Evolutionary conservation across 2,888 invertebrate genomes (phyloP).

Genomic region (Drosophila fulvimacula): DNA sequence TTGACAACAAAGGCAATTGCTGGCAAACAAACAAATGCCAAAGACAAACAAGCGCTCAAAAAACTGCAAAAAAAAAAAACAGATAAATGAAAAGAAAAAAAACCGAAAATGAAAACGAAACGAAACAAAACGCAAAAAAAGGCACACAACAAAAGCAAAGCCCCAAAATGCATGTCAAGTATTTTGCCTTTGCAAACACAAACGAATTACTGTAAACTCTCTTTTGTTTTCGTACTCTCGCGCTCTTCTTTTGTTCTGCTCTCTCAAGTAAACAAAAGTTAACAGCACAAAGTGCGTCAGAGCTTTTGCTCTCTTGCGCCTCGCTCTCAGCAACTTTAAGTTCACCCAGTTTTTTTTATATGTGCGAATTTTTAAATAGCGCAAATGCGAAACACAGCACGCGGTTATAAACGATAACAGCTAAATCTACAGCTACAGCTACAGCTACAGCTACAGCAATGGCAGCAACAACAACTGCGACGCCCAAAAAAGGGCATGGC

Average conservation of each 20-base stretch:
- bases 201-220: slow-evolving; percentile 27
- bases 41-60: slow-evolving; percentile 58
- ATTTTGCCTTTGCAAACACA: slow-evolving; percentile 53
- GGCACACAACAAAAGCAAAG: slow-evolving; percentile 16
- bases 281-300: slow-evolving; percentile 32
- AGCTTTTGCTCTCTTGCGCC: slow-evolving; percentile 45
- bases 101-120: background rate
- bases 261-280: slow-evolving; percentile 50
- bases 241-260: slow-evolving; percentile 5
- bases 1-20: slow-evolving; percentile 61
- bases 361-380: slow-evolving; percentile 49
- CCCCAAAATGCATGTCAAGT: slow-evolving; percentile 46
- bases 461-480: slow-evolving; percentile 27
- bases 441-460: slow-evolving; percentile 40
- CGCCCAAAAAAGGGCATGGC: slow-evolving; percentile 73
- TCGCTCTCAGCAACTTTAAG: slow-evolving; percentile 43
- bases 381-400: slow-evolving; percentile 61
- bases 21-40: slow-evolving; percentile 61
- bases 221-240: slow-evolving; percentile 13
- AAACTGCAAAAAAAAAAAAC: slow-evolving; percentile 18
- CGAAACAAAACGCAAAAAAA: slow-evolving; percentile 18
- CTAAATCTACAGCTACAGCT: slow-evolving; percentile 38
- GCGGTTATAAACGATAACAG: slow-evolving; percentile 54
- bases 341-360: slow-evolving; percentile 71
- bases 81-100: slow-evolving; percentile 15